Base-by-base conservation (phyloP, 2,888 invertebrate species). In the Troilus luridus region DNA sequence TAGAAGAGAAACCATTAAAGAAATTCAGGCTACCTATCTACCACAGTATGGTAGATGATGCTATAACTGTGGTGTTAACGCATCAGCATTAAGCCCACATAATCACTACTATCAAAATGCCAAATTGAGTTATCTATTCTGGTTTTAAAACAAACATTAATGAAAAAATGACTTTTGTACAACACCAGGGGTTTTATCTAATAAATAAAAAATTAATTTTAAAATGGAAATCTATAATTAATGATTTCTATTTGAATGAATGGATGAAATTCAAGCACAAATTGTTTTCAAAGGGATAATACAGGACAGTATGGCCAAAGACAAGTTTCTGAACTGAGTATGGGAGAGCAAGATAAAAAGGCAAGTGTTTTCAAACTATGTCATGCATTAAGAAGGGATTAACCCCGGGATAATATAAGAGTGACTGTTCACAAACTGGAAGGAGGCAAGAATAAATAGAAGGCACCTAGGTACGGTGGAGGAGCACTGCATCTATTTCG, bases 401-500 rank as follows among this genome's bases (percentile, higher is more conserved):
- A 14, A 27, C 27, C 7, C 72, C 27, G 17, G 41, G 41, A 77
- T 41, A 17, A 6, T 77, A 41, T 41, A 41, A 27, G 17, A 41
- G 72, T 41, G 72, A 8, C 72, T 17, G 72, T 72, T 77, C 17
- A 9, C 17, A 77, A 77, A 77, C 17, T 77, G 27, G 67, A 67
- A 17, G 72, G 72, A 41, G 17, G 27, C 72, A 77, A 77, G 27
- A 77, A 77, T 77, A 77, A 77, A 77, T 77, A 77, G 72, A 77
- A 77, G 41, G 72, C 72, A 77, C 72, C 72, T 77, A 77, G 41
- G 41, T 77, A 77, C 19, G 17, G 14, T 77, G 8, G 72, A 77
- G 72, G 72, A 77, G 72, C 27, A 77, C 72, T 77, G 72, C 72
- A 77, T 77, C 72, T 41, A 77, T 77, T 77, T 77, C 72, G 8